Evolutionary conservation across 2,888 invertebrate species (phyloP).

Genomic region (Polia nebulosa): DNA sequence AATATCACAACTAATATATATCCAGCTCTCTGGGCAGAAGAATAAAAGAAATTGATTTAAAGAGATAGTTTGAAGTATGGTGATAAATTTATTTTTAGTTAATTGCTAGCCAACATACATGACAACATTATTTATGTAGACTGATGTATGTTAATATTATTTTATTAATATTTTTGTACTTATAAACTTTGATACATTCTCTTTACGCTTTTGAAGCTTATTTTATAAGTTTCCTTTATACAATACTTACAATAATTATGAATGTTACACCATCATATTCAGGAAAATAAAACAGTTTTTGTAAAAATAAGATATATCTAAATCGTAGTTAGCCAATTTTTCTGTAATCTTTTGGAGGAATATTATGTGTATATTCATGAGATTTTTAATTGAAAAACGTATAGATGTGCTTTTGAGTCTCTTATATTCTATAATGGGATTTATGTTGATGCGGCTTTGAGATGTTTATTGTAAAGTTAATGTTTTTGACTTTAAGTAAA

Average conservation of each 20-base stretch:
- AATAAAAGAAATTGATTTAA: conserved; percentile 63
- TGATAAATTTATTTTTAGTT: conserved; percentile 69
- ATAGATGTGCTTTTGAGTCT: conserved; percentile 60
- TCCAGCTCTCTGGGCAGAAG: conserved; percentile 43
- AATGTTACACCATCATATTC: conserved; percentile 41
- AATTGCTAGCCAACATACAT: conserved; percentile 61
- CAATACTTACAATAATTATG: conserved; percentile 40
- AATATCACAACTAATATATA: conserved; percentile 30
- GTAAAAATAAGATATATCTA: conserved; percentile 66
- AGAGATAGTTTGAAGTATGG: conserved; percentile 57
- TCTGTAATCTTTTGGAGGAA: conserved; percentile 77
- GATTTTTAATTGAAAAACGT: conserved; percentile 54
- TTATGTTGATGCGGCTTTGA: conserved; percentile 43
- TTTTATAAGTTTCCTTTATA: conserved; percentile 60
- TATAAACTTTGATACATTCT: conserved; percentile 68
- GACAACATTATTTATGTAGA: conserved; percentile 66
- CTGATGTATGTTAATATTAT: conserved; percentile 70
- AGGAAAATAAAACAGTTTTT: conserved; percentile 43
- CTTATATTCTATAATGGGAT: conserved; percentile 49
- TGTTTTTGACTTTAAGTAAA: conserved; percentile 6
- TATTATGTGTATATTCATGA: conserved; percentile 76
- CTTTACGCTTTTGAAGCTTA: conserved; percentile 65
- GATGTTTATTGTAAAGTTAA: conserved; percentile 18
- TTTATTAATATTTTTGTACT: conserved; percentile 67
- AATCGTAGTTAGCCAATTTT: conserved; percentile 87